Conservation (phyloP, 2,888 invertebrate genomes). For the Cabera pusaria region DNA sequence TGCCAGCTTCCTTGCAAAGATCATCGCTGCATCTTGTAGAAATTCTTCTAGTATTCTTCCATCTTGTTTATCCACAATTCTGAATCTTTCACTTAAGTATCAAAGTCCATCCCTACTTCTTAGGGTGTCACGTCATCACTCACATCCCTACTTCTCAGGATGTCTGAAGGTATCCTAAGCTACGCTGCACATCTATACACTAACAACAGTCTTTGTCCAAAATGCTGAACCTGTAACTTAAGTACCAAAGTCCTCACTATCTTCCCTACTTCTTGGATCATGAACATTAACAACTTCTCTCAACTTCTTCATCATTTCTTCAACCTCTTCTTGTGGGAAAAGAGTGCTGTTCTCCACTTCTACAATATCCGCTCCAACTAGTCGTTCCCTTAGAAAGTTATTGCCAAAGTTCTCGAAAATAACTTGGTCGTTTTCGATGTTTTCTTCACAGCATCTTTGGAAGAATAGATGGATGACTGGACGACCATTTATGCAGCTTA, state of each 20-base stretch:
- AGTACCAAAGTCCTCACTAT: conserved; percentile 10
- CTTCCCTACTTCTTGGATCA: conserved; percentile 32
- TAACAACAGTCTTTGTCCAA: too few species aligned
- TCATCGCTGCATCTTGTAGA: too few species aligned
- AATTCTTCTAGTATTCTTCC: too few species aligned
- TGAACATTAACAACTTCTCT: conserved; percentile 40
- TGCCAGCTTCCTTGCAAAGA: too few species aligned
- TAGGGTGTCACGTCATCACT: too few species aligned
- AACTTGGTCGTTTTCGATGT: conserved; percentile 68
- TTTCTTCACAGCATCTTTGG: conserved; percentile 61
- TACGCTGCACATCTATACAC: too few species aligned
- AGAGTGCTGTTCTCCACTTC: conserved; percentile 41
- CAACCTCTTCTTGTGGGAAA: conserved; percentile 35
- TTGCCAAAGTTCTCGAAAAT: conserved; percentile 64
- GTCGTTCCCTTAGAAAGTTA: conserved; percentile 60
- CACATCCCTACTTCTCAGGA: too few species aligned
- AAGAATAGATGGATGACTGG: conserved; percentile 64
- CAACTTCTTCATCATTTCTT: conserved; percentile 35
- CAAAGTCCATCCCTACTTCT: too few species aligned
- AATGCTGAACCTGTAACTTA: too few species aligned
- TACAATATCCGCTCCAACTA: conserved; percentile 49
- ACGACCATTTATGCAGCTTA: conserved; percentile 62
- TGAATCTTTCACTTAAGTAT: too few species aligned
- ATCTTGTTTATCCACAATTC: too few species aligned
- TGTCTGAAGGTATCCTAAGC: too few species aligned